Evolutionary conservation across 2,113 vertebrate genomes (phyloP).

Genomic region (Mus musculus): GRCm39 chr2:90737501-90738000

Average conservation of each 20-base stretch:
- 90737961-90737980: slow-evolving; percentile 93
- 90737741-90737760: background rate
- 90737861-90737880: slow-evolving; percentile 47
- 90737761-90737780: background rate
- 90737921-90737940: slow-evolving; percentile 98
- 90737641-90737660: background rate
- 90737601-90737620: too few relatives aligned
- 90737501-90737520: background rate
- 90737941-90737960: slow-evolving; percentile 97
- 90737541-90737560: too few relatives aligned
- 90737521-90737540: background rate
- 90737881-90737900: slow-evolving; percentile 94
- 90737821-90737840: background rate
- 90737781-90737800: background rate
- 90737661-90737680: background rate
- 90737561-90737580: background rate
- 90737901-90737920: slow-evolving; percentile 95
- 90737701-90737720: background rate
- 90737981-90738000: slow-evolving; percentile 95
- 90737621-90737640: background rate
- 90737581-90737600: background rate
- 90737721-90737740: background rate
- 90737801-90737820: background rate
- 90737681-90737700: background rate
- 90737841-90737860: background rate